Base-by-base conservation (phyloP, 2,888 invertebrate species). In the Mythimna pallens region DNA sequence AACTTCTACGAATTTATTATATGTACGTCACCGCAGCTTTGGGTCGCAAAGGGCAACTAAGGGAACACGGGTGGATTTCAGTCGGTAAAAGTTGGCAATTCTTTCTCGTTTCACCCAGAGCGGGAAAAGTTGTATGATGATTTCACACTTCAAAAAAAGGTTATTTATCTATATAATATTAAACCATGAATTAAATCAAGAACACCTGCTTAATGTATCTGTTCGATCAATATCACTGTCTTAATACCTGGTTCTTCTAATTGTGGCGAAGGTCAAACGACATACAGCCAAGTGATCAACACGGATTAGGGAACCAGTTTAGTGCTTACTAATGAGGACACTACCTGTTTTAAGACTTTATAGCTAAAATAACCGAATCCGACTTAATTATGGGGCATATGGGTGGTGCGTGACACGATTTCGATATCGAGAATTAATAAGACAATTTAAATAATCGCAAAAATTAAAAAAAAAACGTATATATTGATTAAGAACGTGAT, bases 261-360 rank as follows among this genome's bases (percentile, higher is more conserved):
- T 65, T 50, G 36, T 70, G 36, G 14, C 22, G 67, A 80, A 80
- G 79, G 82, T 80, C 72, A 80, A 77, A 68, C 67, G 25, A 58
- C 58, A 70, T 50, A 55, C 20, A 69, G 36, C 54, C 70, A 70
- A 47, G 70, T 61, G 40, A 68, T 62, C 61, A 64, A 57, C 78
- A 50, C 30, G 57, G 52, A 65, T 81, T 62, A 61, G 67, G 57
- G 30, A 52, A 80, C 79, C 10, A 64, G 79, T 80, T 80, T 71
- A 34, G 40, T n/a, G 65, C 1, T 12, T 71, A 50, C 20, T 77
- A 62, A 80, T 81, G 57, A 71, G 22, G 30, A 59, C 43, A 70
- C 47, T 66, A 66, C 79, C 52, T 22, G 55, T 67, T 79, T 12
- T 81, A 22, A 54, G 40, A 14, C 12, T 69, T 65, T 30, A 22